Percentiles rank a stretch among this genome's conserved stretches.
phyloP scores from a whole-genome alignment of 2,888 invertebrate species.

The Panopea generosa region DNA sequence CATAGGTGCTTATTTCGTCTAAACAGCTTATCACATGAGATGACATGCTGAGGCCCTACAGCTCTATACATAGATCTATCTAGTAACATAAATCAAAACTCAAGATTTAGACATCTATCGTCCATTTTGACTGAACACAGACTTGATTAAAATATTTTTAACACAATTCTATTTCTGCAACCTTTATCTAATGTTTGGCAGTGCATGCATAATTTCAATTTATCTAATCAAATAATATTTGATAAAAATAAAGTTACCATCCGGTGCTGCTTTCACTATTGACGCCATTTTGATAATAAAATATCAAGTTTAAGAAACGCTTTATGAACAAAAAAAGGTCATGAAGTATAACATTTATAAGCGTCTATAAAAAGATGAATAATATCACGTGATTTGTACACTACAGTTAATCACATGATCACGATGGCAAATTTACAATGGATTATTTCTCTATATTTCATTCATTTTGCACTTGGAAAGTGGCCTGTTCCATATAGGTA shows the following conservation, averaged over 20 bases:
- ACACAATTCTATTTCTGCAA: too few relatives aligned
- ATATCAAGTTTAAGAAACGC: constrained; percentile 10
- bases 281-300: constrained; percentile 60
- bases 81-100: too few relatives aligned
- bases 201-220: too few relatives aligned
- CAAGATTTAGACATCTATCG: too few relatives aligned
- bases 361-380: constrained; percentile 35
- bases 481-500: constrained; percentile 75
- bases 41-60: too few relatives aligned
- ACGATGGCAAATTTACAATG: constrained; percentile 6
- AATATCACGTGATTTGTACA: constrained; percentile 52
- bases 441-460: constrained; percentile 7
- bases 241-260: constrained; percentile 33
- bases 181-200: too few relatives aligned
- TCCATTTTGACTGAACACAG: too few relatives aligned
- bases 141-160: too few relatives aligned
- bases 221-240: too few relatives aligned
- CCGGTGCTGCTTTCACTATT: constrained; percentile 46
- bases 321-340: constrained; percentile 5
- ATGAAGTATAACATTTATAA: constrained; percentile 4
- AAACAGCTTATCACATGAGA: too few relatives aligned
- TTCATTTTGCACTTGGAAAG: constrained; percentile 16
- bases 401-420: constrained; percentile 57
- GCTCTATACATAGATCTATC: too few relatives aligned
- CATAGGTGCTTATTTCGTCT: too few relatives aligned